Conservation (phyloP, 2,797 vertebrate species). For the Sebastes nivosus region DNA sequence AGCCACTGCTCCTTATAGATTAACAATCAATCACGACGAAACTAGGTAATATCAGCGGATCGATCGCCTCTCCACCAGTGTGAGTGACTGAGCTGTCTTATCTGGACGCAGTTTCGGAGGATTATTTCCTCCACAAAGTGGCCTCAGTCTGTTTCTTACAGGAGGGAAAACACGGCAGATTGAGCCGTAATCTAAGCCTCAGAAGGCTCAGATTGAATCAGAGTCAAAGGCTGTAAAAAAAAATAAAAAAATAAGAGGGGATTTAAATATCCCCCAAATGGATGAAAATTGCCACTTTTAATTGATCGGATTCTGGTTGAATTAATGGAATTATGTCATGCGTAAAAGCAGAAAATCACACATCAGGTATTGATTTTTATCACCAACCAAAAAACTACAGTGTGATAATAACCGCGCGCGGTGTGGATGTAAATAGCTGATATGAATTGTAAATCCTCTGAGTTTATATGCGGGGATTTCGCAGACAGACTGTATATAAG, state of each 20-base stretch:
- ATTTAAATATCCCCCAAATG: not conserved
- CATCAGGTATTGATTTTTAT: not conserved
- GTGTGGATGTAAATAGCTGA: not conserved
- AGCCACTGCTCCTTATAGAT: conserved; percentile 4
- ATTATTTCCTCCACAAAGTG: conserved; percentile 33
- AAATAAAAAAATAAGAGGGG: not conserved
- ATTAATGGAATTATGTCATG: not conserved
- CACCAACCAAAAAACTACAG: not conserved
- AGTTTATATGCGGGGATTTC: conserved; percentile 23
- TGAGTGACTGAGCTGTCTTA: conserved; percentile 5
- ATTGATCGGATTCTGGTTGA: not conserved
- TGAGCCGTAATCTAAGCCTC: not conserved
- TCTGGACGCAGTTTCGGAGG: conserved; percentile 31
- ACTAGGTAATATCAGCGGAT: conserved; percentile 1
- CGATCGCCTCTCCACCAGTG: conserved; percentile 17
- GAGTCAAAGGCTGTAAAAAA: not conserved
- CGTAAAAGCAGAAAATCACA: not conserved
- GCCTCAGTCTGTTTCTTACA: conserved; percentile 29
- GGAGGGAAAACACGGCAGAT: not conserved
- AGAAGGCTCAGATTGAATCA: not conserved
- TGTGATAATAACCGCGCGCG: not conserved
- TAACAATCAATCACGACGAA: conserved; percentile 4
- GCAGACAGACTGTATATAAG: not conserved
- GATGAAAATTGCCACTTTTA: not conserved
- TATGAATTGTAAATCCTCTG: not conserved